phyloP scores from a whole-genome alignment of 2,888 invertebrate genomes.

The Drosophila austrosaltans region DNA sequence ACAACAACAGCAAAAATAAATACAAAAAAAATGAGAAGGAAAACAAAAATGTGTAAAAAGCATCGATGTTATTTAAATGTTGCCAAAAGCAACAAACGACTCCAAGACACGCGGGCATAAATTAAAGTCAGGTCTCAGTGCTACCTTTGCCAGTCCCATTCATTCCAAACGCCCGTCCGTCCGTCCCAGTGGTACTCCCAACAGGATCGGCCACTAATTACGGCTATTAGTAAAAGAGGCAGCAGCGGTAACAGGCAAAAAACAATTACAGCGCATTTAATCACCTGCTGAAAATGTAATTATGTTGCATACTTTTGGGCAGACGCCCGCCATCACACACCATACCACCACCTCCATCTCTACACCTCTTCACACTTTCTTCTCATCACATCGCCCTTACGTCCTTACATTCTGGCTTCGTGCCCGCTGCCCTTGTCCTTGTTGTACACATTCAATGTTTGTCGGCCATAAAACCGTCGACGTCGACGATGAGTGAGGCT shows the following conservation, averaged over 20 bases:
- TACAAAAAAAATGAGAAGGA: not conserved
- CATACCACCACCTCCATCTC: not conserved
- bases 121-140: slow-evolving; percentile 47
- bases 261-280: slow-evolving; percentile 82
- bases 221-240: slow-evolving; percentile 65
- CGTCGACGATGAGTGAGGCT: slow-evolving; percentile 7
- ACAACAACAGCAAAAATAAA: not conserved
- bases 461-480: slow-evolving; percentile 10
- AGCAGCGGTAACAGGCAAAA: slow-evolving; percentile 60
- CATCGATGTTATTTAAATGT: slow-evolving; percentile 72
- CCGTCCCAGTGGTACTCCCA: not conserved
- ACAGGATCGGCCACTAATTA: slow-evolving; percentile 70
- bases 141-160: not conserved
- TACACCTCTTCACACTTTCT: slow-evolving; percentile 30
- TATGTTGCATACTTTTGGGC: slow-evolving; percentile 75
- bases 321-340: slow-evolving; percentile 23
- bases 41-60: slow-evolving; percentile 26
- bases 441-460: slow-evolving; percentile 4
- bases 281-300: slow-evolving; percentile 82
- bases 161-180: not conserved
- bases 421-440: not conserved
- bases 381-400: slow-evolving; percentile 16
- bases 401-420: not conserved
- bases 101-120: slow-evolving; percentile 70
- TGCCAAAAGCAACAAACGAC: slow-evolving; percentile 60